These are phyloP conservation scores for Psilopogon haemacephalus DNA, from an alignment of 2,113 vertebrate species.

Conservation along the genomic window DNA sequence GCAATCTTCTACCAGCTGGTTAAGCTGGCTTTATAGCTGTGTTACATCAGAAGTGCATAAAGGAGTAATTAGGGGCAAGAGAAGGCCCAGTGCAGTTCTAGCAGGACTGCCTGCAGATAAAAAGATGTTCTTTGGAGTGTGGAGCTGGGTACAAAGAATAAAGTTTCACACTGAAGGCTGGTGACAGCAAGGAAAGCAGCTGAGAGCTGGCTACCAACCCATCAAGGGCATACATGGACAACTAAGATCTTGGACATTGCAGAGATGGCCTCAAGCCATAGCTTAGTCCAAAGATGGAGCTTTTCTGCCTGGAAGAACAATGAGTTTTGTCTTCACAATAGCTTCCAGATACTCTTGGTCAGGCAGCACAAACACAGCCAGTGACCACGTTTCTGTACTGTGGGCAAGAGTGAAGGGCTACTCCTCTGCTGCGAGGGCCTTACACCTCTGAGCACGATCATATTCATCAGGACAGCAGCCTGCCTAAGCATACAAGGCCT, in stretches of 20 bases:
- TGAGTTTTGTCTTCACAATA: background rate
- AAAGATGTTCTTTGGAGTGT: background rate
- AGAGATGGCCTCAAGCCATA: background rate
- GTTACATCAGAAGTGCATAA: background rate
- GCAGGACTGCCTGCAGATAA: background rate
- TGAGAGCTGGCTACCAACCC: background rate
- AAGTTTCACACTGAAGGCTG: background rate
- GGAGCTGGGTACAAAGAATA: background rate
- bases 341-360: background rate
- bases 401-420: background rate
- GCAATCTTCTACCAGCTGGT: background rate
- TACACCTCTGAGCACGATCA: background rate
- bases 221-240: background rate
- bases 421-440: background rate
- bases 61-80: background rate
- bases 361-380: background rate
- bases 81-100: background rate
- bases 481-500: constrained; percentile 30
- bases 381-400: background rate
- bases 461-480: background rate
- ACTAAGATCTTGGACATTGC: too few species aligned
- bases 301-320: background rate
- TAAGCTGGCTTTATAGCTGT: background rate
- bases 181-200: background rate
- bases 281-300: background rate